Percentiles rank a stretch among this genome's conserved stretches.
Evolutionary conservation across 2,797 vertebrate genomes (phyloP).

Genomic region (Myioborus miniatus): DNA sequence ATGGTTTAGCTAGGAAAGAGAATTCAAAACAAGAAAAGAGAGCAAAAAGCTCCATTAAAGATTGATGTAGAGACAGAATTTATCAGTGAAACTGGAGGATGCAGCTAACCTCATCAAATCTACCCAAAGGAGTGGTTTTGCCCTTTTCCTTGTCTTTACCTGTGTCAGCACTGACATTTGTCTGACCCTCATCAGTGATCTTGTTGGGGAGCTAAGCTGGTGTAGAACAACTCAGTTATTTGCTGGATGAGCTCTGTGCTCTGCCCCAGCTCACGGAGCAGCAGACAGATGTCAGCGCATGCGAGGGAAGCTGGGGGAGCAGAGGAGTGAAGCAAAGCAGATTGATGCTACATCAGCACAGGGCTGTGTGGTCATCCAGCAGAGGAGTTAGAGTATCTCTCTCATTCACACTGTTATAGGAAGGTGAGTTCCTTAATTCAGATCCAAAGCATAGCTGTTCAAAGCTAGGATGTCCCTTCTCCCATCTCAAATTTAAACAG

Average conservation of each 20-base stretch:
- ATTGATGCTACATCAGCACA: neutral
- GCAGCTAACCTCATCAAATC: neutral
- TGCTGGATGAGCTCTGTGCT: neutral
- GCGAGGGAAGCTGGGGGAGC: neutral
- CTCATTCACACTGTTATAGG: neutral
- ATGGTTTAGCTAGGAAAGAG: neutral
- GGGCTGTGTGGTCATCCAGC: rapidly evolving
- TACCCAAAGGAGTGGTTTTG: neutral
- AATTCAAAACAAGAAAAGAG: neutral
- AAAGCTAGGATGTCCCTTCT: neutral
- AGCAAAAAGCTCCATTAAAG: neutral
- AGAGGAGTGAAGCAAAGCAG: neutral
- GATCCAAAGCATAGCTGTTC: neutral
- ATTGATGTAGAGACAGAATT: neutral
- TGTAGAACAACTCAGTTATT: neutral
- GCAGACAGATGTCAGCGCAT: neutral
- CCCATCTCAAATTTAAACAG: neutral
- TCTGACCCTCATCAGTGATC: neutral
- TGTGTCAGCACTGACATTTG: neutral
- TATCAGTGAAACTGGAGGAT: neutral
- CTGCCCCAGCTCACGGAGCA: neutral
- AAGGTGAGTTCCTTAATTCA: neutral
- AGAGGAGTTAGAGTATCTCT: neutral
- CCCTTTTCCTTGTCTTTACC: neutral
- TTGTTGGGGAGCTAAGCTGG: neutral